Evolutionary conservation across 2,888 invertebrate genomes (phyloP).

Genomic region (Drosophila subquinaria): DNA sequence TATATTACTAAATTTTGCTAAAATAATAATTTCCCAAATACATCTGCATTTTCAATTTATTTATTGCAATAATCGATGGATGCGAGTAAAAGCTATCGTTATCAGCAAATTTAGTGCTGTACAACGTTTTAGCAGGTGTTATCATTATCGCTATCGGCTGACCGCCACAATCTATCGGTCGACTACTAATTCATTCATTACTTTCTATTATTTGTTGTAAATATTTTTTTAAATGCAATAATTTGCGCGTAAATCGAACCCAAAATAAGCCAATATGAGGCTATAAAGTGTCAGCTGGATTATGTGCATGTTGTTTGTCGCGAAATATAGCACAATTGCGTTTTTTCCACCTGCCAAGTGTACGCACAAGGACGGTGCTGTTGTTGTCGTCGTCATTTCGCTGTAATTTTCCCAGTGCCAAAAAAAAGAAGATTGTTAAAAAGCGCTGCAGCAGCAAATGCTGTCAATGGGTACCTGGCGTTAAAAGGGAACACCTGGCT

Average conservation of each 20-base stretch:
- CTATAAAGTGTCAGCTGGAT: conserved; percentile 21
- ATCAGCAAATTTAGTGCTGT: conserved; percentile 30
- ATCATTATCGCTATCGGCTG: conserved; percentile 25
- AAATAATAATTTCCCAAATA: no score
- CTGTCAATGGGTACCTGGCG: conserved; percentile 23
- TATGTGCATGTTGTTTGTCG: conserved; percentile 18
- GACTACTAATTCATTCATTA: conserved; percentile 59
- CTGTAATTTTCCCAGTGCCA: conserved; percentile 68
- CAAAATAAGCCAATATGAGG: conserved; percentile 46
- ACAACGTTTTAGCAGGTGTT: background rate
- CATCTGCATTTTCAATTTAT: background rate
- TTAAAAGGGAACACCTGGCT: conserved; percentile 23
- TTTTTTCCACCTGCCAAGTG: conserved; percentile 44
- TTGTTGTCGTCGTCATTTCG: conserved; percentile 30
- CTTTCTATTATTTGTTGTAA: conserved; percentile 78
- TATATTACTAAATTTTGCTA: no score
- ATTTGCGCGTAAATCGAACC: conserved; percentile 28
- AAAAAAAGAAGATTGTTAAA: conserved; percentile 46
- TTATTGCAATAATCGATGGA: conserved; percentile 2
- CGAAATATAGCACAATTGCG: conserved; percentile 14
- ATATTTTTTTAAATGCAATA: conserved; percentile 60
- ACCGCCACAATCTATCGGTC: conserved; percentile 40
- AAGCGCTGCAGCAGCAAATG: conserved; percentile 28
- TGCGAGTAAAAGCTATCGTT: conserved; percentile 3
- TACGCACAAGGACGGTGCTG: conserved; percentile 46